These are phyloP conservation scores for Mesoligia furuncula DNA, from an alignment of 2,888 invertebrate species.

Conservation along the genomic window DNA sequence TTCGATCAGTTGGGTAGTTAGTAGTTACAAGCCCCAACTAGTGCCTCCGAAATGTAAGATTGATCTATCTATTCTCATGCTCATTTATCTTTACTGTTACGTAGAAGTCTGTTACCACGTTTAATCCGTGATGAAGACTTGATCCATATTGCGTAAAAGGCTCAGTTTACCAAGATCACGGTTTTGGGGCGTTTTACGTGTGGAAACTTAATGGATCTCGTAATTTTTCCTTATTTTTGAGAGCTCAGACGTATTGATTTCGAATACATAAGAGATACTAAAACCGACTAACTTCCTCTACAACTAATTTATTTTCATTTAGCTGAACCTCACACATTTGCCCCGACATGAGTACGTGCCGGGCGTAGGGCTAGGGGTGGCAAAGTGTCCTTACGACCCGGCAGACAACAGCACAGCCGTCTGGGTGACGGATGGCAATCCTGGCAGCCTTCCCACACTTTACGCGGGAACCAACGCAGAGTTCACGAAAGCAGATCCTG, in stretches of 20 bases:
- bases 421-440: conserved; percentile 93
- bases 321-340: conserved; percentile 90
- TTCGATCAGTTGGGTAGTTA: conserved; percentile 59
- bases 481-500: conserved; percentile 93
- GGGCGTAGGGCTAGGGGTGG: conserved; percentile 92
- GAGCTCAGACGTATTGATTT: not conserved
- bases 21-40: conserved; percentile 53
- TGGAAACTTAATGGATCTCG: not conserved
- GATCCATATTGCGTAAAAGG: conserved; percentile 11
- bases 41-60: conserved; percentile 58
- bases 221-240: not conserved
- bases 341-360: conserved; percentile 91
- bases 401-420: conserved; percentile 94
- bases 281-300: not conserved
- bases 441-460: conserved; percentile 91
- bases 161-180: conserved; percentile 1
- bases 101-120: conserved; percentile 21
- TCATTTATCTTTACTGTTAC: conserved; percentile 52
- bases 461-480: conserved; percentile 94
- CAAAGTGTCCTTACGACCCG: conserved; percentile 94
- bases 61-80: conserved; percentile 49
- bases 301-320: conserved; percentile 44
- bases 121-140: conserved; percentile 20
- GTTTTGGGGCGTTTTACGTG: not conserved
- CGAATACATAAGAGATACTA: not conserved